These are phyloP conservation scores for Calyptomena viridis DNA, from an alignment of 2,113 vertebrate genomes.

Conservation along the genomic window DNA sequence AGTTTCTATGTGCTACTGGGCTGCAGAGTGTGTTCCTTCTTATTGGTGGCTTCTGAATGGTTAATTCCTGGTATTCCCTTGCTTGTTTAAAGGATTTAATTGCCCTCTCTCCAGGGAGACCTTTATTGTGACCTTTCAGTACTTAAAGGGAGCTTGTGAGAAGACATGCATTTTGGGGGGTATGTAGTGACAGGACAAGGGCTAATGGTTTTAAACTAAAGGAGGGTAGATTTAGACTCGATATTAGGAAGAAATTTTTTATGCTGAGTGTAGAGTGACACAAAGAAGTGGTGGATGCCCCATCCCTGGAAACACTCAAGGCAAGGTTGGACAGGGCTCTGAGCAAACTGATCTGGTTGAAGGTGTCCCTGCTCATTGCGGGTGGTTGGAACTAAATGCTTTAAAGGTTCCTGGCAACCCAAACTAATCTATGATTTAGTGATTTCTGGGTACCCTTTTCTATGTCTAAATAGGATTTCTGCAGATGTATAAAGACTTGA, in stretches of 20 bases:
- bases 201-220: not conserved
- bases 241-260: not conserved
- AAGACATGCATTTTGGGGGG: not conserved
- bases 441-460: not conserved
- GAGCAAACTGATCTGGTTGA: not conserved
- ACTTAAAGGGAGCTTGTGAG: not conserved
- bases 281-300: not conserved
- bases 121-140: not conserved
- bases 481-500: not conserved
- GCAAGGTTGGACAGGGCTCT: not conserved
- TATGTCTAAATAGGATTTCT: not conserved
- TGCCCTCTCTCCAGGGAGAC: not conserved
- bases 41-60: not conserved
- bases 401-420: not conserved
- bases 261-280: not conserved
- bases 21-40: not conserved
- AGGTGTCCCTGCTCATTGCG: not conserved
- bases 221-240: not conserved
- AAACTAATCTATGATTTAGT: not conserved
- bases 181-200: not conserved
- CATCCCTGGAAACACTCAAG: not conserved
- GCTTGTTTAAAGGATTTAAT: not conserved
- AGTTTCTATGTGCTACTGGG: not conserved
- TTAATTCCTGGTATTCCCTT: not conserved
- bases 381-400: not conserved